phyloP scores from a whole-genome alignment of 2,113 vertebrate species.

The Spea bombifrons region DNA sequence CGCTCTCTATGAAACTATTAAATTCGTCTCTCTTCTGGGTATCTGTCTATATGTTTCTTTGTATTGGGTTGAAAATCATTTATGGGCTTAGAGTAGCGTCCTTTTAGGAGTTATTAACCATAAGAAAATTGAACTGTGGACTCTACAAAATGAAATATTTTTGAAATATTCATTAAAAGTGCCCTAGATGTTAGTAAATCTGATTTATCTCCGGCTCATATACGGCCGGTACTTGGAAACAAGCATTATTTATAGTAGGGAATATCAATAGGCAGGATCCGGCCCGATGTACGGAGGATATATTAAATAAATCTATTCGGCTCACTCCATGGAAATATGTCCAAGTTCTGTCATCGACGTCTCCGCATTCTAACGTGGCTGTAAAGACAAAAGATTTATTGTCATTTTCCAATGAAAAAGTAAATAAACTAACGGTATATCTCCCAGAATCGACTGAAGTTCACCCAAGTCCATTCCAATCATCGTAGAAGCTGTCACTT shows the following conservation, averaged over 20 bases:
- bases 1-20: too few species aligned
- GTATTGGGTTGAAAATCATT: too few species aligned
- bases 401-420: slow-evolving; percentile 50
- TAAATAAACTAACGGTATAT: slow-evolving; percentile 49
- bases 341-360: slow-evolving; percentile 47
- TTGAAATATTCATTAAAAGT: background rate
- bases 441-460: slow-evolving; percentile 13
- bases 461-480: slow-evolving; percentile 26
- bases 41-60: too few species aligned
- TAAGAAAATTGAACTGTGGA: too few species aligned
- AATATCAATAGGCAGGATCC: background rate
- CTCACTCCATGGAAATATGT: slow-evolving; percentile 37
- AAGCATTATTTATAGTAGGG: background rate
- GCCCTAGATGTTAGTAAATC: background rate
- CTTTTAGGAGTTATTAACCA: too few species aligned
- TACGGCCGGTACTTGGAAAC: background rate
- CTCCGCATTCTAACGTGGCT: slow-evolving; percentile 50
- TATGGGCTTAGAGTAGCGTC: too few species aligned
- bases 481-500: slow-evolving; percentile 17
- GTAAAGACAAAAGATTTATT: slow-evolving; percentile 54
- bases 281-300: background rate
- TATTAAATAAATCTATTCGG: background rate
- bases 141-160: background rate
- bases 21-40: too few species aligned
- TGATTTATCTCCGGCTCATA: background rate